Evolutionary conservation across 2,888 invertebrate species (phyloP).

Genomic region (Harpalus rubripes): DNA sequence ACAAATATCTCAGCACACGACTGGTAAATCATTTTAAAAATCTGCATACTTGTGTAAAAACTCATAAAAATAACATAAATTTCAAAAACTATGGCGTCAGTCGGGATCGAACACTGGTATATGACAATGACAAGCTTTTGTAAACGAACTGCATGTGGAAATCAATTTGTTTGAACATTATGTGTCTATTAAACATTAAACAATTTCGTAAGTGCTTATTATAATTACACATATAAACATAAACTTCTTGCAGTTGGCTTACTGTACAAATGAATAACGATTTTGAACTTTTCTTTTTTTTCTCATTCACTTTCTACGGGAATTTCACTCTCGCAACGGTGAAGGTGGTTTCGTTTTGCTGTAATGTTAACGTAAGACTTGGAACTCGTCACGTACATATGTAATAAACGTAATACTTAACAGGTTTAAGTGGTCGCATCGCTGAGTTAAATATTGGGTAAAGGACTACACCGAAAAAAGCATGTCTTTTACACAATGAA

Average conservation of each 20-base stretch:
- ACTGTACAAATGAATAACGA: background rate
- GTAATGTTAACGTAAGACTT: slow-evolving; percentile 15
- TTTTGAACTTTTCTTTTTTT: slow-evolving; percentile 29
- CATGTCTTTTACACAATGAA: background rate
- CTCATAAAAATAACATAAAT: too few species aligned
- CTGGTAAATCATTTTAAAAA: too few species aligned
- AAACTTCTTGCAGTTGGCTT: background rate
- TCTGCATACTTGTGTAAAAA: too few species aligned
- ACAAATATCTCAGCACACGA: too few species aligned
- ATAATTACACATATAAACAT: background rate
- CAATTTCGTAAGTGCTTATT: too few species aligned
- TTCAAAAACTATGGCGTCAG: too few species aligned
- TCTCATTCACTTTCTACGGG: slow-evolving; percentile 31
- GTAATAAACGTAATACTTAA: background rate
- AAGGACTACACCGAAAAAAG: background rate
- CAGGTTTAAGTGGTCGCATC: background rate
- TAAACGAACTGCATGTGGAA: too few species aligned
- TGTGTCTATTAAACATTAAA: background rate
- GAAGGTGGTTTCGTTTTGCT: slow-evolving; percentile 46
- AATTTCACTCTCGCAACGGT: slow-evolving; percentile 35
- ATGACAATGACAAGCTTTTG: background rate
- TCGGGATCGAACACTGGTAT: background rate
- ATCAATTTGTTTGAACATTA: too few species aligned
- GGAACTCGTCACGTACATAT: background rate
- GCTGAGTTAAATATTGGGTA: background rate